These are phyloP conservation scores for Sterrhoptilus dennistouni DNA, from an alignment of 2,113 vertebrate genomes.

Conservation along the genomic window DNA sequence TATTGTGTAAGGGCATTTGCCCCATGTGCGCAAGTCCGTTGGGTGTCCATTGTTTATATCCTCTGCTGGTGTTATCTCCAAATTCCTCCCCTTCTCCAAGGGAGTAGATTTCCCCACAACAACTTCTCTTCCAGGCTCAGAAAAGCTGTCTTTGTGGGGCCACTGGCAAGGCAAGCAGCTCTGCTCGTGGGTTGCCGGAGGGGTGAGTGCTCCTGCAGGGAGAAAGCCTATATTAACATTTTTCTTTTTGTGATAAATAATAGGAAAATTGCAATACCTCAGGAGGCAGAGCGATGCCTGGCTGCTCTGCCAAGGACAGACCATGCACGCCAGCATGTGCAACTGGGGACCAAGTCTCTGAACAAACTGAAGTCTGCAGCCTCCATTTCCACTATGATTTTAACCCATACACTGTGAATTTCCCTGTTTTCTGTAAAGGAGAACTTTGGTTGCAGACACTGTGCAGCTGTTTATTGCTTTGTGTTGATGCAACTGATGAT, in stretches of 20 bases:
- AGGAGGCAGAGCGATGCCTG: neutral
- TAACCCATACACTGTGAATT: neutral
- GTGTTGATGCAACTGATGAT: neutral
- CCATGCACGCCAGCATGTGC: neutral
- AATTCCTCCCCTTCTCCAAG: conserved; percentile 28
- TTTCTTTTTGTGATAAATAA: neutral
- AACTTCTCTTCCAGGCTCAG: neutral
- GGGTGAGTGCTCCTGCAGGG: neutral
- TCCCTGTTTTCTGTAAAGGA: neutral
- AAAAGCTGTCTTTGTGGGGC: neutral
- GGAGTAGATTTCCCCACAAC: conserved; percentile 2
- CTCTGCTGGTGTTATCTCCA: conserved; percentile 31
- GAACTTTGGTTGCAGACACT: neutral
- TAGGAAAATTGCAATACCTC: neutral
- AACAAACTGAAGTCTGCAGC: neutral
- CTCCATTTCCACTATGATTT: neutral
- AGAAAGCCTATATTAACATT: neutral
- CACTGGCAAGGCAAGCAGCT: neutral
- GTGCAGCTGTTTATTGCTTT: conserved; percentile 31
- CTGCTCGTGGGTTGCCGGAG: neutral
- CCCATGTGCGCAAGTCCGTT: accelerated
- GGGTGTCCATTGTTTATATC: conserved; percentile 37
- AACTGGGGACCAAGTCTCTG: accelerated
- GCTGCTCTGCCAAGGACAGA: neutral
- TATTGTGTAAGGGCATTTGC: conserved; percentile 10